Base-by-base conservation (phyloP, 2,113 vertebrate species). In the Toxotes jaculatrix region DNA sequence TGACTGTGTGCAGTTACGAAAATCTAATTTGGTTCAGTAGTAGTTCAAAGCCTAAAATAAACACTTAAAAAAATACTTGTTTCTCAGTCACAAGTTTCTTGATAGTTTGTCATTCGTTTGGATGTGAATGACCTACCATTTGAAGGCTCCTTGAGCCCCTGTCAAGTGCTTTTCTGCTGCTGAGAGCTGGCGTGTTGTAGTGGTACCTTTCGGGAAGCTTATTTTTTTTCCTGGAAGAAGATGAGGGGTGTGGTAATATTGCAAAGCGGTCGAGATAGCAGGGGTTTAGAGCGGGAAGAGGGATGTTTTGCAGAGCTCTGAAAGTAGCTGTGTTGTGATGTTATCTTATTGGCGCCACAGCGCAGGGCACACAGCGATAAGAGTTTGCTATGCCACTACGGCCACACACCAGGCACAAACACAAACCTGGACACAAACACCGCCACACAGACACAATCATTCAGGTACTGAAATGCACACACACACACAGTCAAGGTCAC, bases 321-420 rank as follows among this genome's bases (percentile, higher is more conserved):
- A 80, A 89, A 88, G 85, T 74, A 88, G 65, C 75, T 42, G 68
- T 87, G 83, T 84, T 84, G 77, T 80, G 90, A 90, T 89, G 79
- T 63, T 90, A 91, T 93, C 91, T 88, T 57, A 71, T 82, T 66
- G 19, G 85, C 62, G 57, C 74, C 80, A 75, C 82, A 82, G 81
- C 87, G 57, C 79, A 81, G 79, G 77, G 79, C 76, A 49, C 66
- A 36, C 34, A 1, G 47, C 13, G 90, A 87, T 89, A 89, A 88
- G 80, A 64, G 62, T 80, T 42, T 74, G 53, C 72, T 77, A 68
- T 21, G 79, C 80, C 56, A n/a, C 53, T 23, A 42, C 32, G 34
- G 61, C 42, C 70, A 69, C 82, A 76, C 64, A 65, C 45, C 32
- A 59, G 57, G 66, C 40, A 40, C 55, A 70, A 23, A 45, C 51